Conservation (phyloP, 2,113 vertebrate species). For the Daubentonia madagascariensis region DNA sequence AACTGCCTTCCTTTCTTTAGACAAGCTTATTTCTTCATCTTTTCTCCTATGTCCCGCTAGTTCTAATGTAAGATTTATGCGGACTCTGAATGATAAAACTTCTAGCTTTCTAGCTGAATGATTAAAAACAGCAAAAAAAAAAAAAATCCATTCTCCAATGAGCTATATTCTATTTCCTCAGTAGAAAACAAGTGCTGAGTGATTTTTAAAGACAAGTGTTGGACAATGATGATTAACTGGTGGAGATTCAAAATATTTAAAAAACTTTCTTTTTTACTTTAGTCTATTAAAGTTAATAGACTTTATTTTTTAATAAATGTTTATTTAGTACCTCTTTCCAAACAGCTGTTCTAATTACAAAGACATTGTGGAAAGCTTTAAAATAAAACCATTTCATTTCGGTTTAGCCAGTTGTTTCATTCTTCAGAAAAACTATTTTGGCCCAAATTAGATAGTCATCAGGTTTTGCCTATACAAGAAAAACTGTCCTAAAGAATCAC, state of each 20-base stretch:
- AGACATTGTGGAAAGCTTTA: background rate
- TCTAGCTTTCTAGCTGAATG: conserved; percentile 39
- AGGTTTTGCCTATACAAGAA: background rate
- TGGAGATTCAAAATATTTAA: too few species aligned
- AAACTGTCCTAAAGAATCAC: background rate
- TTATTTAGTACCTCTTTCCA: background rate
- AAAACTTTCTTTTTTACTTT: background rate
- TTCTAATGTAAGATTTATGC: conserved; percentile 35
- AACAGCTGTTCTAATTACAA: background rate
- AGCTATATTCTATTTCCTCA: background rate
- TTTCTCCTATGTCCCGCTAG: background rate
- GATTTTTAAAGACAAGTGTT: conserved; percentile 31
- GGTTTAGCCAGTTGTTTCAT: background rate
- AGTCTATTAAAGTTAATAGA: background rate
- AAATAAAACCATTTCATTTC: background rate
- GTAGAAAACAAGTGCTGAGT: conserved; percentile 18
- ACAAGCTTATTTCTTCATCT: conserved; percentile 31
- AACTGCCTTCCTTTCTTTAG: conserved; percentile 26
- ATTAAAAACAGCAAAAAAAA: conserved; percentile 5
- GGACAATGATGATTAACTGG: background rate
- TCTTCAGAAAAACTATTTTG: background rate
- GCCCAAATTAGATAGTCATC: background rate
- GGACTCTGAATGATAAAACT: conserved; percentile 15
- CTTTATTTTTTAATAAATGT: background rate
- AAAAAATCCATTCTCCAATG: background rate